Percentiles rank a stretch among this genome's conserved stretches.
Conservation (phyloP, 2,113 vertebrate species). For the Rafetus swinhoei region DNA sequence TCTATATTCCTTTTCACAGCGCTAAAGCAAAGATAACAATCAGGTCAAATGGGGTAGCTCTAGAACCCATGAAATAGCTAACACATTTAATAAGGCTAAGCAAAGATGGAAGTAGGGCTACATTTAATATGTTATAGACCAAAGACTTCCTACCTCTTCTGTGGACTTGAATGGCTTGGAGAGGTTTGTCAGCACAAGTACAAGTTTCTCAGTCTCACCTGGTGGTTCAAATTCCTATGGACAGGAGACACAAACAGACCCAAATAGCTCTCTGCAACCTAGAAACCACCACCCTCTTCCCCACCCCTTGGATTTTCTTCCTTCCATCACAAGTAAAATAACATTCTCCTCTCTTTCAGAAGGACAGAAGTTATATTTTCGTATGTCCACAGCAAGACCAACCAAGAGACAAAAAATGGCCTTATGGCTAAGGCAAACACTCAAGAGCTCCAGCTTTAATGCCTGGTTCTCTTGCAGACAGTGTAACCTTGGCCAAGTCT, state of each 20-base stretch:
- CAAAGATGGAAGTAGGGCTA: neutral
- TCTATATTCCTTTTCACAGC: neutral
- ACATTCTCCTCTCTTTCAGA: neutral
- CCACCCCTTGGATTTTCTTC: neutral
- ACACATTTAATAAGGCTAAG: neutral
- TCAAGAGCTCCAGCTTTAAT: no score
- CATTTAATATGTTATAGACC: neutral
- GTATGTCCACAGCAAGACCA: neutral
- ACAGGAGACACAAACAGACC: neutral
- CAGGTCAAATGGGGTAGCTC: neutral
- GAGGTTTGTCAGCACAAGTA: neutral
- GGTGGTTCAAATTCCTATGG: neutral
- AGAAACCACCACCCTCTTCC: neutral
- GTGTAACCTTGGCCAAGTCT: no score
- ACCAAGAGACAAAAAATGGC: neutral
- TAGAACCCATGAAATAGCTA: constrained; percentile 26
- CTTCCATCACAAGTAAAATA: neutral
- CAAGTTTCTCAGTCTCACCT: neutral
- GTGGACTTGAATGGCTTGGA: neutral
- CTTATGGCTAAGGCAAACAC: neutral
- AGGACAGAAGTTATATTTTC: neutral
- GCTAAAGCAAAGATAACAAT: neutral
- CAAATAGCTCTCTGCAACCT: neutral
- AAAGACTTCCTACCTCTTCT: neutral
- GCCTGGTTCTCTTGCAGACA: no score